Conservation (phyloP, 2,113 vertebrate genomes). For the Pelusios castaneus region DNA sequence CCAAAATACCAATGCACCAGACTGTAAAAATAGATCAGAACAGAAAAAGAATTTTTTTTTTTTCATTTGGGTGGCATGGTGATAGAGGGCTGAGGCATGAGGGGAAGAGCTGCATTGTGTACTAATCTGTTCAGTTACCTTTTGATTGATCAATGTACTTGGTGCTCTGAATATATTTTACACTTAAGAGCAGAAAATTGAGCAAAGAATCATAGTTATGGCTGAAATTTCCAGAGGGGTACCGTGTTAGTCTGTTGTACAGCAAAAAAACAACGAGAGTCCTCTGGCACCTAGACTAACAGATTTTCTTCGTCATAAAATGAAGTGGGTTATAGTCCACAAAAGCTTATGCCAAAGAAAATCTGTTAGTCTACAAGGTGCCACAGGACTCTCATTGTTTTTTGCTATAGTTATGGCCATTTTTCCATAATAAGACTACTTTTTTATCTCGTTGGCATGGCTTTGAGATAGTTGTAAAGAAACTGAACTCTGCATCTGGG, state of each 20-base stretch:
- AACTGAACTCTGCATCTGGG: neutral
- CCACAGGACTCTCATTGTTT: too few relatives aligned
- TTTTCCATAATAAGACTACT: neutral
- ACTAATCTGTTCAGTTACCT: constrained; percentile 50
- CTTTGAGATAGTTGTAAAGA: neutral
- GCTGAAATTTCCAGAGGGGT: too few relatives aligned
- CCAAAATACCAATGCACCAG: constrained; percentile 76
- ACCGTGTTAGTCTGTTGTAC: too few relatives aligned
- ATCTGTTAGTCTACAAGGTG: too few relatives aligned
- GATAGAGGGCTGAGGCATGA: constrained; percentile 18
- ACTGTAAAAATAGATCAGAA: constrained; percentile 79
- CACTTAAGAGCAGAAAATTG: neutral
- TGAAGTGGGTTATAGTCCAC: too few relatives aligned
- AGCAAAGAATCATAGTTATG: neutral
- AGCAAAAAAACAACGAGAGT: too few relatives aligned
- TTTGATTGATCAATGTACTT: constrained; percentile 40
- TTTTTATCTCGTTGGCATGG: neutral
- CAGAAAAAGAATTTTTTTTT: constrained; percentile 62
- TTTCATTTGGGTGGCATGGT: constrained; percentile 46
- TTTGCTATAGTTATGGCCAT: too few relatives aligned
- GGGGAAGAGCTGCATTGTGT: neutral
- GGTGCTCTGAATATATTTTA: neutral
- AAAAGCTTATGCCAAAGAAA: too few relatives aligned
- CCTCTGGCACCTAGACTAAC: too few relatives aligned
- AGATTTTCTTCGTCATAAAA: too few relatives aligned